Percentiles rank a stretch among this genome's conserved stretches.
phyloP scores from a whole-genome alignment of 2,888 invertebrate species.

The Nemotelus nigrinus region DNA sequence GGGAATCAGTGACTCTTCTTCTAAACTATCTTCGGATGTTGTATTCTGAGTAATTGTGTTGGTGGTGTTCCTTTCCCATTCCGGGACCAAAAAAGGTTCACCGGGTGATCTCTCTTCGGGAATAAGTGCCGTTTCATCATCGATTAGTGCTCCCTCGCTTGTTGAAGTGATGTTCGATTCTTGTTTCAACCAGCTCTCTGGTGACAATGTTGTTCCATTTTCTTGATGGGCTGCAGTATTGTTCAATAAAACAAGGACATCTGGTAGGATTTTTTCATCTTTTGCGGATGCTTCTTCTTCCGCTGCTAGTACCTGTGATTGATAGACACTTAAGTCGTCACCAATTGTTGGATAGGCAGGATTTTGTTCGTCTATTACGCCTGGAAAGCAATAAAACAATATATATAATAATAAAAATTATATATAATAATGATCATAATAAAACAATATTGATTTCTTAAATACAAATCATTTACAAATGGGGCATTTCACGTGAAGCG shows the following conservation, averaged over 20 bases:
- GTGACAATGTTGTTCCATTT: neutral
- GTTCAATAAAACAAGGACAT: neutral
- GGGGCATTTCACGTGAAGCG: too few relatives aligned
- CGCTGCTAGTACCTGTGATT: conserved; percentile 4
- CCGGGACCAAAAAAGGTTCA: conserved; percentile 48
- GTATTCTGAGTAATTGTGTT: conserved; percentile 19
- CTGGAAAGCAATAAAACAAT: neutral
- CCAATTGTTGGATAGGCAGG: conserved; percentile 68
- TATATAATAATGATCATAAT: too few relatives aligned
- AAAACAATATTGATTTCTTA: too few relatives aligned
- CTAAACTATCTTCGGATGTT: conserved; percentile 33
- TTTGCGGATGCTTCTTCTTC: conserved; percentile 53
- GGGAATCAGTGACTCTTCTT: conserved; percentile 47
- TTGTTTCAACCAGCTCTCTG: conserved; percentile 21
- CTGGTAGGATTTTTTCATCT: conserved; percentile 42
- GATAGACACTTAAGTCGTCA: conserved; percentile 65
- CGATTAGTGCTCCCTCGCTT: conserved; percentile 20
- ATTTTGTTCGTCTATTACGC: conserved; percentile 58
- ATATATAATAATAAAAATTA: neutral
- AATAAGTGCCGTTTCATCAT: neutral
- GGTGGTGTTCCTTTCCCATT: conserved; percentile 50
- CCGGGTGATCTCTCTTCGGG: conserved; percentile 43
- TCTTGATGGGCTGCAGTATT: neutral
- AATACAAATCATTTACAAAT: too few relatives aligned
- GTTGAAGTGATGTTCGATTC: neutral